These are phyloP conservation scores for Cyrtorhinus lividipennis DNA, from an alignment of 1,140 invertebrate genomes.

Conservation along the genomic window DNA sequence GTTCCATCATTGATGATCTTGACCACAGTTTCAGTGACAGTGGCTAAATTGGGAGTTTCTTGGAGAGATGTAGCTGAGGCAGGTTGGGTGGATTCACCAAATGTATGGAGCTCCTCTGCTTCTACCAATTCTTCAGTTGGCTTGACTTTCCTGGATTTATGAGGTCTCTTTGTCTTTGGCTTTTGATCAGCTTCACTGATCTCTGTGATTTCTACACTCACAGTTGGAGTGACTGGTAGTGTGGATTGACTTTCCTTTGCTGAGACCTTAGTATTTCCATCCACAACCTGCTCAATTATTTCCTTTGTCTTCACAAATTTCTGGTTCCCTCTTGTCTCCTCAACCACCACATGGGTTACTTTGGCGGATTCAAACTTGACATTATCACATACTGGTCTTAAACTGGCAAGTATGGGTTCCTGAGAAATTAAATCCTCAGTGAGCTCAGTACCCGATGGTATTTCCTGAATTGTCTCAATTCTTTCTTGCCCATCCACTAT, in stretches of 20 bases:
- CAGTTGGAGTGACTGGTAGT: background rate
- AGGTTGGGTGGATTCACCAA: no score
- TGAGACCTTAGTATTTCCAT: slow-evolving; percentile 19
- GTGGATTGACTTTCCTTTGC: background rate
- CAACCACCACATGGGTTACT: background rate
- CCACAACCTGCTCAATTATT: slow-evolving; percentile 11
- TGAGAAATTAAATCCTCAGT: slow-evolving; percentile 20
- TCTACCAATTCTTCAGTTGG: no score
- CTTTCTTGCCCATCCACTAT: background rate
- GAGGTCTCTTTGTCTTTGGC: no score
- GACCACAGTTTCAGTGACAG: background rate
- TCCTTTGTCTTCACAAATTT: slow-evolving; percentile 12
- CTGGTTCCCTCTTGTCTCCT: background rate
- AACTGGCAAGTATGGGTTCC: background rate
- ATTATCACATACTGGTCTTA: background rate
- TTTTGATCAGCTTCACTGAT: no score
- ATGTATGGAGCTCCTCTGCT: no score
- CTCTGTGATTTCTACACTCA: no score
- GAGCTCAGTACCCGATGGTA: slow-evolving; percentile 22
- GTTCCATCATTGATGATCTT: background rate
- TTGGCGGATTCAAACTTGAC: background rate
- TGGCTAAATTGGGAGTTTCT: no score
- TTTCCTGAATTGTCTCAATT: background rate
- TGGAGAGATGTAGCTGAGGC: no score
- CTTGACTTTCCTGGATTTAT: no score